A percentile compares a stretch with the other conserved stretches of the same genome.
Conservation (phyloP, 1,140 invertebrate species). For the Medauroidea extradentata region DNA sequence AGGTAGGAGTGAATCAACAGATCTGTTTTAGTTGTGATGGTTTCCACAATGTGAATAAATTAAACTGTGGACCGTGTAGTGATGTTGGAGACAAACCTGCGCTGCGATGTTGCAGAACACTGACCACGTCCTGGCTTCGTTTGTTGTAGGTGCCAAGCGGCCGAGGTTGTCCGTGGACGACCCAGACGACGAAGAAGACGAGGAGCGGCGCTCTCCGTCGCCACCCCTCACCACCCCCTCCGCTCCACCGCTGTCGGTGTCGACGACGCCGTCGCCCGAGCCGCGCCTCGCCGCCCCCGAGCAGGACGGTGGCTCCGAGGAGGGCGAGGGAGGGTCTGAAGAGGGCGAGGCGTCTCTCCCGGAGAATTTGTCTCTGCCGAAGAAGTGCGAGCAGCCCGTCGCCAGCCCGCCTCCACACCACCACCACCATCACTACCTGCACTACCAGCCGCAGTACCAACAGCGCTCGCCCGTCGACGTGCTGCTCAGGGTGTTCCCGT, state of each 20-base stretch:
- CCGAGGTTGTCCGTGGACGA: too few relatives aligned
- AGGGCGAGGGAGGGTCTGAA: constrained; percentile 25
- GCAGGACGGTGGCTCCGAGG: constrained; percentile 3
- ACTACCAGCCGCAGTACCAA: constrained; percentile 13
- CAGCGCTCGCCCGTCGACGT: constrained; percentile 67
- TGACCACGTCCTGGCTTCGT: too few relatives aligned
- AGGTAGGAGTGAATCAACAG: too few relatives aligned
- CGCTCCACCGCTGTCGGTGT: constrained; percentile 38
- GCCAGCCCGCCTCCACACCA: not conserved
- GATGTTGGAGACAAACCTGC: too few relatives aligned
- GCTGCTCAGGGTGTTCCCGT: constrained; percentile 76
- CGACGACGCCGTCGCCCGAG: constrained; percentile 32
- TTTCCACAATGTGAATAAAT: too few relatives aligned
- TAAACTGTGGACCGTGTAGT: too few relatives aligned
- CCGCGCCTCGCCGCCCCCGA: constrained; percentile 14
- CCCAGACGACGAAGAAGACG: too few relatives aligned
- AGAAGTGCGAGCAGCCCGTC: constrained; percentile 21
- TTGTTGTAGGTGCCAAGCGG: too few relatives aligned
- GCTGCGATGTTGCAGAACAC: too few relatives aligned
- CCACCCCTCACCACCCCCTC: not conserved
- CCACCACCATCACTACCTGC: not conserved
- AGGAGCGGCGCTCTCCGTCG: not conserved
- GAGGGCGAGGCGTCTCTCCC: constrained; percentile 28
- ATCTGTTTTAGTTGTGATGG: too few relatives aligned
- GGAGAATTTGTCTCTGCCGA: constrained; percentile 39